Evolutionary conservation across 2,113 vertebrate species (phyloP).

Genomic region (Aythya baeri): DNA sequence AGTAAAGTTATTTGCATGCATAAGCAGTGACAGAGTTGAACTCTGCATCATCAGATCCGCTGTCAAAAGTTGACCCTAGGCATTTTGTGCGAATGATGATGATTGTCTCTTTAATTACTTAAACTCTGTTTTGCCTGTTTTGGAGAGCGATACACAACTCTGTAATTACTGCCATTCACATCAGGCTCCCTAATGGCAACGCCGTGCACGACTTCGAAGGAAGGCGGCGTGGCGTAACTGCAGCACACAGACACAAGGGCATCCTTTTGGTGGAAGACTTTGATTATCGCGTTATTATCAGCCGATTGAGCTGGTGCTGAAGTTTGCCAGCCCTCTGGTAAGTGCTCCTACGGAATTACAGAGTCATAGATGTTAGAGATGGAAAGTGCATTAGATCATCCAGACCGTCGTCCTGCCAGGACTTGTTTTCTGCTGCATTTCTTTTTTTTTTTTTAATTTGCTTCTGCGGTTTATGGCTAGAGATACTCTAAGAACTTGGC

Average conservation of each 20-base stretch:
- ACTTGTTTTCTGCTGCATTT: background rate
- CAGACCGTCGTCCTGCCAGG: background rate
- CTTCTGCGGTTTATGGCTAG: background rate
- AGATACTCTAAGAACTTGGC: slow-evolving; percentile 19
- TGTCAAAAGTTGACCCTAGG: slow-evolving; percentile 24
- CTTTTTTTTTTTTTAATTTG: background rate
- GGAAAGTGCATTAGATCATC: slow-evolving; percentile 62
- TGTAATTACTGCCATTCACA: slow-evolving; percentile 24
- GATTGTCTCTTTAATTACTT: slow-evolving; percentile 40
- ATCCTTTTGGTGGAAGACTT: background rate
- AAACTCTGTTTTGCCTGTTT: slow-evolving; percentile 20
- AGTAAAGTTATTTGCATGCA: background rate
- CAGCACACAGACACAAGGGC: background rate
- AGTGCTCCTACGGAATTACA: slow-evolving; percentile 8
- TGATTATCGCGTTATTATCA: background rate
- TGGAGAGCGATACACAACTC: background rate
- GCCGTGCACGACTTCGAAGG: background rate
- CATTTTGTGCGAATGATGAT: background rate
- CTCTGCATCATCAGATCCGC: background rate
- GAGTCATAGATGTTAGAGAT: slow-evolving; percentile 49
- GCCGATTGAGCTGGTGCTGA: background rate
- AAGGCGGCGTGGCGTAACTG: background rate
- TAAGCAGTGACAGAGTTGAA: background rate
- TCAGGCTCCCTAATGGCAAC: background rate
- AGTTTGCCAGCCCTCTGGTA: slow-evolving; percentile 11